Conservation (phyloP, 1,140 invertebrate species). For the Spodoptera litura region DNA sequence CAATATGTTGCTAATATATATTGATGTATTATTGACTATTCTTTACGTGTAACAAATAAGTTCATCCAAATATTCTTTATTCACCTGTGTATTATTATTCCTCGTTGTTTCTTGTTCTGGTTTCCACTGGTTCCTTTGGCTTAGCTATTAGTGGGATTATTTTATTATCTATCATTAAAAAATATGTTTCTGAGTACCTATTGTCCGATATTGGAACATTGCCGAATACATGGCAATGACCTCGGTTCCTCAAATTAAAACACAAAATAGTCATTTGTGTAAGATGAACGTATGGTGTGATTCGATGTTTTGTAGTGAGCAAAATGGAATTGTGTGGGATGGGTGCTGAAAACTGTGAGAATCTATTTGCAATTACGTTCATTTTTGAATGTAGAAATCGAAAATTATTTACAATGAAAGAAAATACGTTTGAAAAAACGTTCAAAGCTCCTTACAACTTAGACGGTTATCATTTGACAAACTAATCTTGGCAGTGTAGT, state of each 20-base stretch:
- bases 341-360: background rate
- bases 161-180: background rate
- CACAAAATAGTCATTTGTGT: background rate
- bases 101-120: no score
- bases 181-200: background rate
- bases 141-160: no score
- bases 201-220: conserved; percentile 8
- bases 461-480: conserved; percentile 17
- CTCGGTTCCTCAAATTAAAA: conserved; percentile 16
- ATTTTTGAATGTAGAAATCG: no score
- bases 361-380: background rate
- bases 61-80: no score
- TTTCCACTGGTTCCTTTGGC: no score
- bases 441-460: background rate
- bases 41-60: no score
- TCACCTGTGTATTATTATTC: no score
- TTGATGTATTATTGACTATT: no score
- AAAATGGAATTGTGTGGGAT: background rate
- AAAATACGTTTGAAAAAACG: background rate
- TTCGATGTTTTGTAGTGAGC: background rate
- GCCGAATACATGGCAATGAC: conserved; percentile 35
- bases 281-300: background rate
- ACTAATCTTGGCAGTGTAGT: conserved; percentile 13
- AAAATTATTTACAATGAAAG: no score
- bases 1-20: no score